phyloP scores from a whole-genome alignment of 2,888 invertebrate genomes.

The Argynnis bischoffii region DNA sequence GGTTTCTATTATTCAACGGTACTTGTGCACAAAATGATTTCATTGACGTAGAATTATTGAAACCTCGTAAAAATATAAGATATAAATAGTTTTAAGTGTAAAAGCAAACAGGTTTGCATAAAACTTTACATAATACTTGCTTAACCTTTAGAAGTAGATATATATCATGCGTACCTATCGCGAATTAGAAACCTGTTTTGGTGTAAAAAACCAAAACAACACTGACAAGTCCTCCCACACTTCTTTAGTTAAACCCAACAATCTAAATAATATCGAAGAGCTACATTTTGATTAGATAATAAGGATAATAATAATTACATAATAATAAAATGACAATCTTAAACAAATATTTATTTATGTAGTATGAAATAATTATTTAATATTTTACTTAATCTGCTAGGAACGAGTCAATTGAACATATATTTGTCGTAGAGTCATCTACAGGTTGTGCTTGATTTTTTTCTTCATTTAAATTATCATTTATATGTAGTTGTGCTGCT shows the following conservation, averaged over 20 bases:
- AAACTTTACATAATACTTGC: slow-evolving; percentile 44
- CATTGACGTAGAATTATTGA: not conserved
- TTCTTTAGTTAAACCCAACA: not conserved
- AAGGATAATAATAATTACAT: too few relatives aligned
- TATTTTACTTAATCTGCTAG: slow-evolving; percentile 58
- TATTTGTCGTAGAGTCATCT: slow-evolving; percentile 47
- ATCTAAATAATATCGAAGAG: too few relatives aligned
- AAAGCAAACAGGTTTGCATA: slow-evolving; percentile 4
- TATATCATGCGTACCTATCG: slow-evolving; percentile 48
- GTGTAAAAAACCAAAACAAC: slow-evolving; percentile 48
- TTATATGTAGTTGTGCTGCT: slow-evolving; percentile 54
- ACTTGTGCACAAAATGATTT: slow-evolving; percentile 33
- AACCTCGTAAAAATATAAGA: not conserved
- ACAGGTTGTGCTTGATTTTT: slow-evolving; percentile 39
- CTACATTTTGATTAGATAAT: too few relatives aligned
- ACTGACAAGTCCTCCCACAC: slow-evolving; percentile 50
- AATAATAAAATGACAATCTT: too few relatives aligned
- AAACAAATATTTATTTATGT: too few relatives aligned
- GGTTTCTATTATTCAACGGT: slow-evolving; percentile 40
- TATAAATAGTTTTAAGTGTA: not conserved
- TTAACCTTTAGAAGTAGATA: slow-evolving; percentile 36
- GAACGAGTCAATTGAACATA: slow-evolving; percentile 67
- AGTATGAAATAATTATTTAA: too few relatives aligned
- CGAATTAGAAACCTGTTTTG: slow-evolving; percentile 62
- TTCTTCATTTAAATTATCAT: slow-evolving; percentile 45